A percentile compares a stretch with the other conserved stretches of the same genome.
Evolutionary conservation across 2,113 vertebrate genomes (phyloP).

Genomic region (Pontoporia blainvillei): DNA sequence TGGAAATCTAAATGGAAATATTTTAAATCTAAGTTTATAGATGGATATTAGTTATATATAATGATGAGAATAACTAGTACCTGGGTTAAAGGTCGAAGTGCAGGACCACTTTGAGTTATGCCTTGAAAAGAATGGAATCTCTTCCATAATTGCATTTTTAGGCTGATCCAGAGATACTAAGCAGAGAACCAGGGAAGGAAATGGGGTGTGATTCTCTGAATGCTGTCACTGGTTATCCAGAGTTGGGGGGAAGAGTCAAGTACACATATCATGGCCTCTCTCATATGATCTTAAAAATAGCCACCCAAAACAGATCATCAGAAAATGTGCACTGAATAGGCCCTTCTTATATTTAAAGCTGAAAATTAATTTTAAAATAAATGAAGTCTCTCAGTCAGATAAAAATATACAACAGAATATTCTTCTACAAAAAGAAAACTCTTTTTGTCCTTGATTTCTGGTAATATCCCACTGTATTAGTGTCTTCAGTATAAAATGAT

Average conservation of each 20-base stretch:
- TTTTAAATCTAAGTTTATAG: not conserved
- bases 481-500: constrained; percentile 6
- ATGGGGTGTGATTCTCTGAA: not conserved
- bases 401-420: not conserved
- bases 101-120: not conserved
- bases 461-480: not conserved
- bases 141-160: not conserved
- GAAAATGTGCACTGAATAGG: not conserved
- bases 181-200: not conserved
- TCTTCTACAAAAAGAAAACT: not conserved
- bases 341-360: not conserved
- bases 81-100: not conserved
- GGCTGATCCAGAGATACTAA: not conserved
- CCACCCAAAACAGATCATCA: not conserved
- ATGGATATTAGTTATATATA: not conserved
- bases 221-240: not conserved
- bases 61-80: not conserved
- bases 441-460: not conserved
- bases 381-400: not conserved
- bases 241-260: not conserved
- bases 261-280: not conserved
- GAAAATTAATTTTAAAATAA: not conserved
- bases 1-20: not conserved
- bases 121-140: not conserved
- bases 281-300: not conserved